phyloP scores from a whole-genome alignment of 2,888 invertebrate species.

The Volucella bombylans region DNA sequence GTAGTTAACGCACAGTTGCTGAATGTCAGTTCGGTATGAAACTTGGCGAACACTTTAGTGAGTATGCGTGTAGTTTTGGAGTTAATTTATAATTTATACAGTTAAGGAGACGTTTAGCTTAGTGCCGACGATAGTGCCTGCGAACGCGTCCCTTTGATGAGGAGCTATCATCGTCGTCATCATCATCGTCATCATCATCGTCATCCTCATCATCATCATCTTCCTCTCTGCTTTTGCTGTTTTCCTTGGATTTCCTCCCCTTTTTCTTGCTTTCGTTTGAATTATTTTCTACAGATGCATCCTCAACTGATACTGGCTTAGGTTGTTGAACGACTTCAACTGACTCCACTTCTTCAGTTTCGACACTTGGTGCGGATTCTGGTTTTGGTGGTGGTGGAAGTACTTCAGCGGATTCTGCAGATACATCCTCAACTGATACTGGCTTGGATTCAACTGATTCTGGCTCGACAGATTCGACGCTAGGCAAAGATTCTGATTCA shows the following conservation, averaged over 20 bases:
- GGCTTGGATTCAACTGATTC: conserved; percentile 9
- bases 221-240: conserved; percentile 7
- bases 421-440: conserved; percentile 20
- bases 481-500: too few relatives aligned
- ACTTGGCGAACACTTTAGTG: not conserved
- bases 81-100: not conserved
- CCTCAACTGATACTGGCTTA: conserved; percentile 6
- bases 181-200: conserved; percentile 46
- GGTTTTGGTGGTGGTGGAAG: not conserved
- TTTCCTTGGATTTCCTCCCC: not conserved
- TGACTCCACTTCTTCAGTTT: not conserved
- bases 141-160: conserved; percentile 4
- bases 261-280: conserved; percentile 21
- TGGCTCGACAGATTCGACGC: too few relatives aligned
- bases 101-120: not conserved
- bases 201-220: conserved; percentile 36
- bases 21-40: not conserved
- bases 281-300: conserved; percentile 21
- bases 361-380: not conserved
- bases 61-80: not conserved
- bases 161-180: conserved; percentile 26
- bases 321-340: not conserved
- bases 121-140: conserved; percentile 3
- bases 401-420: conserved; percentile 2
- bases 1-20: not conserved